Evolutionary conservation across 2,797 vertebrate species (phyloP), one percentile per base, ranked within the genome.

Genomic region (Sciaenops ocellatus): DNA sequence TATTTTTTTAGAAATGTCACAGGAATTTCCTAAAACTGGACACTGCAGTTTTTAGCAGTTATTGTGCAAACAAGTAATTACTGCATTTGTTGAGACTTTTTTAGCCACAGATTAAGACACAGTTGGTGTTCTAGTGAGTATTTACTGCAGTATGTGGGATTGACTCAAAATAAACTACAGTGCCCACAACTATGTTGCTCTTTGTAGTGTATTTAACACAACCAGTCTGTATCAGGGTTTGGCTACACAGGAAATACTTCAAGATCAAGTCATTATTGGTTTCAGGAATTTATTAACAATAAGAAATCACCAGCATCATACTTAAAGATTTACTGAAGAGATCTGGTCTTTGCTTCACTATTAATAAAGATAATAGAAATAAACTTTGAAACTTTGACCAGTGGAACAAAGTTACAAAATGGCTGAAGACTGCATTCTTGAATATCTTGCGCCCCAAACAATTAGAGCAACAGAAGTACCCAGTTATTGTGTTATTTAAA

Each of bases 161-260:
- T 2, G 7, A 9, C 38, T 24, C 42, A 26, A 46, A 46, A 46
- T 18, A 62, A 18, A 59, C 56, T 26, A 61, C 34, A 15, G 60
- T 60, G 57, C 15, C 41, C 41, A 62, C 22, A 46, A 26, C 41
- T 18, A 22, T 26, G 60, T 26, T 48, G 42, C 42, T 59, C 55
- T 70, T 70, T 70, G 68, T 59, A 48, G 68, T 70, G 66, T 30
- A 18, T 42, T 56, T 34, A 71, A 41, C 69, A 60, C 15, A 60
- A 47, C 8, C 68, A 59, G 48, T 59, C 54, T 34, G 26, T 34
- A 46, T 69, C 18, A 59, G 22, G 51, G 41, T 57, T 20, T 26
- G 9, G 38, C 17, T 44, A 15, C 38, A 69, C 67, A 47, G 56
- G 55, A 8, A 47, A 17, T 28, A 22, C 46, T 50, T 60, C 24